Evolutionary conservation across 35 echinoderm and acorn worm species (phyloP).

Genomic region (Eucidaris tribuloides): DNA sequence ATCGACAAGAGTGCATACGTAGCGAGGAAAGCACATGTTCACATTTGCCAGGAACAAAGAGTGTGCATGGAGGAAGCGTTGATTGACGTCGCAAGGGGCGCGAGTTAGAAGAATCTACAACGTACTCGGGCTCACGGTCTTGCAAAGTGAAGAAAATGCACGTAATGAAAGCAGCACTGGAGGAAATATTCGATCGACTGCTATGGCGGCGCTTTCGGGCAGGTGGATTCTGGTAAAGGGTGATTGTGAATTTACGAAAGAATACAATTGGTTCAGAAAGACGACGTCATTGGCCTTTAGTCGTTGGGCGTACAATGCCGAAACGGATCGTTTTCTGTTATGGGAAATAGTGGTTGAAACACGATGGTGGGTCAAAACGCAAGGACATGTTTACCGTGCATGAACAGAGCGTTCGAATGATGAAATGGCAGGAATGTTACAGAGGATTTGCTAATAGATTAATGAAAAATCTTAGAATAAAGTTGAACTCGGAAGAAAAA

Average conservation of each 20-base stretch:
- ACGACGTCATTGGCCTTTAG: constrained; percentile 52
- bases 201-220: constrained; percentile 13
- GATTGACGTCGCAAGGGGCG: background rate
- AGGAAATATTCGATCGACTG: constrained; percentile 52
- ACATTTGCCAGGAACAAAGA: constrained; percentile 29
- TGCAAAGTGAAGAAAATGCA: background rate
- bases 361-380: constrained; percentile 49
- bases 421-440: background rate
- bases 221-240: constrained; percentile 43
- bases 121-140: background rate
- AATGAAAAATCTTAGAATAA: too few relatives aligned
- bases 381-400: constrained; percentile 39
- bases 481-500: too few relatives aligned
- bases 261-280: background rate
- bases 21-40: constrained; percentile 64
- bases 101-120: background rate
- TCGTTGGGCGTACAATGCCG: constrained; percentile 51
- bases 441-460: constrained; percentile 51
- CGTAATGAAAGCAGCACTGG: constrained; percentile 16
- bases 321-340: constrained; percentile 57
- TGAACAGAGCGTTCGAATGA: constrained; percentile 70
- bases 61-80: constrained; percentile 4
- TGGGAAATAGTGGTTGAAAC: constrained; percentile 46
- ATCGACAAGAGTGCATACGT: background rate
- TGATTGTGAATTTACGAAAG: constrained; percentile 60